Conservation (phyloP, 2,113 vertebrate genomes). For the Eclectus roratus region DNA sequence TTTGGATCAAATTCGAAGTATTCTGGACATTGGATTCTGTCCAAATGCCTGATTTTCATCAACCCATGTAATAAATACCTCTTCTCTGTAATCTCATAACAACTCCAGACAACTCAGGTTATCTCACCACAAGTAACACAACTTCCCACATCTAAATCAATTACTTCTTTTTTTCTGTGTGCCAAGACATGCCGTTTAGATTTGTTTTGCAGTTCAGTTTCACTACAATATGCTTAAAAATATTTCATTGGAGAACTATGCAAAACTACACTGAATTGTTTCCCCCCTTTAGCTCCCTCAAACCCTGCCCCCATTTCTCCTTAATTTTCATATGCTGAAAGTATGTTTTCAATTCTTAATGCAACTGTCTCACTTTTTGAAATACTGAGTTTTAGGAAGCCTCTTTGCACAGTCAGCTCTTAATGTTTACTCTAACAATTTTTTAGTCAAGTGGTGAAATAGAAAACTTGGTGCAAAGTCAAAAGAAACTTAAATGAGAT, state of each 20-base stretch:
- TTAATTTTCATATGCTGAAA: background rate
- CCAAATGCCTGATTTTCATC: constrained; percentile 8
- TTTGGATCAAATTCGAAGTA: background rate
- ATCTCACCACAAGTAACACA: background rate
- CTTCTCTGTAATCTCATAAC: background rate
- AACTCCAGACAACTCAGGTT: background rate
- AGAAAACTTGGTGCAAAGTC: background rate
- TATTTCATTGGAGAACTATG: background rate
- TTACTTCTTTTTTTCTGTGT: background rate
- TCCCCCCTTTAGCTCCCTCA: background rate
- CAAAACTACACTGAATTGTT: background rate
- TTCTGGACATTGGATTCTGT: background rate
- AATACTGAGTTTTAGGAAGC: background rate
- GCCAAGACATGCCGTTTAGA: constrained; percentile 3
- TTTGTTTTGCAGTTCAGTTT: constrained; percentile 17
- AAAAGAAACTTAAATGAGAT: background rate
- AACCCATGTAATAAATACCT: background rate
- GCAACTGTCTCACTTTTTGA: background rate
- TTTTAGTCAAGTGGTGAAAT: background rate
- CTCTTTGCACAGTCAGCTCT: background rate
- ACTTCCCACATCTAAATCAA: background rate
- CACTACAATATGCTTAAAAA: background rate
- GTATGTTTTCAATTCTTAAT: constrained; percentile 23
- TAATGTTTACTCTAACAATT: background rate
- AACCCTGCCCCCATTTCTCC: background rate